Evolutionary conservation across 2,797 vertebrate species (phyloP), one percentile per base, ranked within the genome.

Genomic region (Semotilus atromaculatus): DNA sequence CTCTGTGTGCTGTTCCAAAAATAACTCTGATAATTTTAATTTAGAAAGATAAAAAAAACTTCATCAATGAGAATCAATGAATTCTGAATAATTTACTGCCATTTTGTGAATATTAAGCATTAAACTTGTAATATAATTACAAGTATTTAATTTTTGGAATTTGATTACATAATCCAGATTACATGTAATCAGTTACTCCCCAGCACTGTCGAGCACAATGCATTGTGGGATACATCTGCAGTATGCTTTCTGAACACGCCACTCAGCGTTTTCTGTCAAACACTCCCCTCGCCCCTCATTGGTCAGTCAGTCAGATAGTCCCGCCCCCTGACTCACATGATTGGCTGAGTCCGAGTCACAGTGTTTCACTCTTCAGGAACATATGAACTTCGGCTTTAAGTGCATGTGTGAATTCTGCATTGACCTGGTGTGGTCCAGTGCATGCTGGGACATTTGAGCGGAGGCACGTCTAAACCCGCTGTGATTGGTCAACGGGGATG

Each of bases 401-500:
- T 14, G n/a, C n/a, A 43, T n/a, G 40, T 23, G 60, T 43, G 58
- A 11, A 5, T 29, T n/a, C 74, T 38, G 70, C 14, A 18, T 77
- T 60, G 36, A 60, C 51, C 74, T 40, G 36, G 34, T 45, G 38
- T 6, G 58, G n/a, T 43, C 9, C 38, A 79, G 58, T 64, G 76
- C 76, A 79, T 79, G 76, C 76, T 79, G 76, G 76, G 76, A 78
- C 10, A 60, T 26, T 21, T 13, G 9, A 40, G 36, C 11, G 26
- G 58, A 45, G 60, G 38, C 58, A 31, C 60, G 7, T 11, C 10
- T 36, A 18, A 2, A 18, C 45, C 51, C 51, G 51, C 45, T 34
- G 21, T 55, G 51, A 60, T 77, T 53, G 45, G 45, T 48, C 45
- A 16, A 18, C 23, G 21, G 36, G 14, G 45, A 51, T 29, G 4